These are phyloP conservation scores for Telmatochromis sp. DNA, from an alignment of 2,113 vertebrate genomes.

Conservation along the genomic window DNA sequence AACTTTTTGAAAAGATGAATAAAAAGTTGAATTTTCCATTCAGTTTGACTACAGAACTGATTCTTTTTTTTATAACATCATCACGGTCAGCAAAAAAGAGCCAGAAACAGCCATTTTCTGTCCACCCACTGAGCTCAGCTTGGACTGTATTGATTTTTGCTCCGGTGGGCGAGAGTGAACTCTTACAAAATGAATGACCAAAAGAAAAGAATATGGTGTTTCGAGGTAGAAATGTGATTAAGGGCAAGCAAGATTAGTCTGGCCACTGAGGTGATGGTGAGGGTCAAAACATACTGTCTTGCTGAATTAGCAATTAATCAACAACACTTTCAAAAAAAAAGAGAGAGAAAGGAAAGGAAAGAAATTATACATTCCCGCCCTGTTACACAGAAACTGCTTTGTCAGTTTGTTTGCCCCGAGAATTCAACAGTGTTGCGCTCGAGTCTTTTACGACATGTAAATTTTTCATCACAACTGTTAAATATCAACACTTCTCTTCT, in stretches of 20 bases:
- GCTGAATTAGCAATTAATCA: slow-evolving; percentile 48
- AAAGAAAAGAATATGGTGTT: slow-evolving; percentile 20
- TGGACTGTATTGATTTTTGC: slow-evolving; percentile 56
- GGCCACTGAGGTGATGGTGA: neutral
- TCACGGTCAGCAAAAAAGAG: neutral
- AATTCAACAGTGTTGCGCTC: neutral
- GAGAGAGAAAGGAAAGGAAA: neutral
- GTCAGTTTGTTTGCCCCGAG: neutral
- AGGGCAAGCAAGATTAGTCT: slow-evolving; percentile 6
- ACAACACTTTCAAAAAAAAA: neutral
- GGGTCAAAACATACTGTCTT: slow-evolving; percentile 2
- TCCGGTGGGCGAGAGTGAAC: slow-evolving; percentile 16
- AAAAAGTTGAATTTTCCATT: neutral
- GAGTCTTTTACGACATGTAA: neutral
- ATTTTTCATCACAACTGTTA: neutral
- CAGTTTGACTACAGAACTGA: neutral
- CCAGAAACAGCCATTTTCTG: slow-evolving; percentile 10
- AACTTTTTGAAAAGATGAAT: neutral
- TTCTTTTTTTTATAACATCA: neutral
- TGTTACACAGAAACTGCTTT: neutral
- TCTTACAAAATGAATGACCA: slow-evolving; percentile 52
- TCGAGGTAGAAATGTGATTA: slow-evolving; percentile 27
- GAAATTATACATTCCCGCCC: neutral
- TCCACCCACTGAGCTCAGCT: slow-evolving; percentile 34
- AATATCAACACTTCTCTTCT: neutral